Base-by-base conservation (phyloP, 2,888 invertebrate genomes). In the Heliothis peltigera region DNA sequence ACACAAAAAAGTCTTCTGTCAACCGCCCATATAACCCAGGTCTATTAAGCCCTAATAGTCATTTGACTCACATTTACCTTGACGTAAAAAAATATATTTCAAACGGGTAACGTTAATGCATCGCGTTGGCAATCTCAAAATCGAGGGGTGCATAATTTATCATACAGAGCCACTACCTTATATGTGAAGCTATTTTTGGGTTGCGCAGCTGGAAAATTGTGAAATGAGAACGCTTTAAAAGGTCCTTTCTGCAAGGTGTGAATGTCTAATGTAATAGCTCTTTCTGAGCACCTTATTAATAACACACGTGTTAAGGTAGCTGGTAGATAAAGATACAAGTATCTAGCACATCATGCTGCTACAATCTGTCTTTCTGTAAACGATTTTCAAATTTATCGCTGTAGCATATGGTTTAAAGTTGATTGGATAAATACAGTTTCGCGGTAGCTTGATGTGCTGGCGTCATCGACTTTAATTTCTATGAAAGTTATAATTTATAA, bases 81-180 rank as follows among this genome's bases (percentile, higher is more conserved):
- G 85, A 68, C 77, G 77, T 66, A 68, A 75, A 80, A n/a, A 76
- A 81, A 81, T 54, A 90, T 85, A 89, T 92, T 91, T 92, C 90
- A 92, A 94, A 91, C 89, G 89, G 88, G 83, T 79, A 81, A 76
- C 85, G 87, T 86, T 94, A 92, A 93, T 93, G 92, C 91, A 91
- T 87, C 88, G 86, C 82, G 82, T 86, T 84, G 87, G 89, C 91
- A 91, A 92, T 92, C 91, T 91, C 87, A 76, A 88, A 91, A 90
- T 92, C 90, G 89, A 87, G 90, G 93, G 94, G 94, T 94, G 94
- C 91, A 94, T 94, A 95, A 94, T 94, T 93, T 94, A 94, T 92
- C 91, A 91, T 84, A 80, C 78, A 77, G 80, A 77, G 87, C 84
- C 83, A 85, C 87, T 88, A 83, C 87, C 84, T 85, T 88, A 89